Conservation (phyloP, 1,140 invertebrate genomes). For the Hormaphis cornu region DNA sequence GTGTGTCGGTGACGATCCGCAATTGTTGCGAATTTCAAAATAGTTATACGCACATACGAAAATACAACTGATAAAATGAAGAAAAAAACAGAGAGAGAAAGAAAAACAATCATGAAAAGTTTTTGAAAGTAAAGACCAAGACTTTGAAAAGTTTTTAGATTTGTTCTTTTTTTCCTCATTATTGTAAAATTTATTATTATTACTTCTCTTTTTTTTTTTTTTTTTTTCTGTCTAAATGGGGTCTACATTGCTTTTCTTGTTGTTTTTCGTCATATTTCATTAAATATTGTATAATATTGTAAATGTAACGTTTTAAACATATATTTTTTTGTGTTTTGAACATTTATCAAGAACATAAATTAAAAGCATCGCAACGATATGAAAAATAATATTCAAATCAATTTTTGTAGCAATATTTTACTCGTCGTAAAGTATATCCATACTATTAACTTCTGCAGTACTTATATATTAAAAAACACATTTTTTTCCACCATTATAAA, state of each 20-base stretch:
- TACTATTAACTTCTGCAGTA: too few relatives aligned
- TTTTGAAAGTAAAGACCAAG: neutral
- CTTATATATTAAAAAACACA: too few relatives aligned
- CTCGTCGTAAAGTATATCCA: too few relatives aligned
- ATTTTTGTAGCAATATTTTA: too few relatives aligned
- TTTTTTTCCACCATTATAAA: too few relatives aligned
- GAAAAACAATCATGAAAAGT: conserved; percentile 10
- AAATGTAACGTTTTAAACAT: neutral
- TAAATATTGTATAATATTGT: neutral
- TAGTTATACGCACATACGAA: neutral
- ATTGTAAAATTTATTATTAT: conserved; percentile 4
- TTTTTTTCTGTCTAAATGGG: neutral
- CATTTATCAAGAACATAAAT: neutral
- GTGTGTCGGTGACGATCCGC: neutral
- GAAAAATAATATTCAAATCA: neutral
- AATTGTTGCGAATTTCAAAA: neutral
- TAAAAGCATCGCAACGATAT: neutral
- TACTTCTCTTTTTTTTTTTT: too few relatives aligned
- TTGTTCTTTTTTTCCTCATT: neutral
- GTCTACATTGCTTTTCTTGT: neutral
- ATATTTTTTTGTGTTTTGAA: neutral
- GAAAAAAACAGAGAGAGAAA: too few relatives aligned
- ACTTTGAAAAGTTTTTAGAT: conserved; percentile 10
- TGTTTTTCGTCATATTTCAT: neutral
- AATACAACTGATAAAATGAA: neutral